Evolutionary conservation across 2,888 invertebrate genomes (phyloP), one percentile per base, ranked within the genome.

Genomic region (Helleia helle): DNA sequence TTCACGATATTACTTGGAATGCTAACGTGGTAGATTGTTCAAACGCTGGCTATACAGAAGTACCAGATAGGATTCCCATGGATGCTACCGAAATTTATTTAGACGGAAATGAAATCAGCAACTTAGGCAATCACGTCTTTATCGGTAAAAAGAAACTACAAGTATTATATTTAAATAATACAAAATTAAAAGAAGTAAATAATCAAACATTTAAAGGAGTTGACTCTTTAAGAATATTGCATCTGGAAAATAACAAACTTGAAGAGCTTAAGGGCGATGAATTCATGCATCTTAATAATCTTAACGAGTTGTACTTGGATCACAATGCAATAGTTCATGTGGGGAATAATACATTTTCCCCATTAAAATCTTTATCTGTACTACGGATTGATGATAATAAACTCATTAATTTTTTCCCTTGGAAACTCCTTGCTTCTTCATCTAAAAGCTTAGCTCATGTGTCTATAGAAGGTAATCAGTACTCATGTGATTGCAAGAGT

Each of bases 41-140:
- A 36, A 90, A 90, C 60, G 90, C 90, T 36, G 91, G 89, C 31
- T 91, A 91, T 60, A 88, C 88, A 43, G 86, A 86, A 59, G 91
- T 94, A 25, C 93, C 93, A 11, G 88, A 90, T 49, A 88, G 90
- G 59, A 91, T 95, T 55, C 95, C 95, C 14, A 94, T 95, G 93
- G 94, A 94, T 72, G 93, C 94, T 41, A 94, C 94, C 36, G 93
- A 94, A 79, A 91, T 95, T 61, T 93, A 93, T 81, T 86, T 95
- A 61, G 94, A 94, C 71, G 94, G 94, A 37, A 93, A 94, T 73
- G 86, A 91, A 62, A 88, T 95, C 52, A 89, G 90, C 46, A 88
- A 91, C 61, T 86, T 95, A 47, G 90, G 91, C 54, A 92, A 92
- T 75, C 93, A 94, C 75, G 91, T 92, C 50, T 94, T 95, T 74